Evolutionary conservation across 2,888 invertebrate species (phyloP).

Genomic region (Cyclophora albipunctata): DNA sequence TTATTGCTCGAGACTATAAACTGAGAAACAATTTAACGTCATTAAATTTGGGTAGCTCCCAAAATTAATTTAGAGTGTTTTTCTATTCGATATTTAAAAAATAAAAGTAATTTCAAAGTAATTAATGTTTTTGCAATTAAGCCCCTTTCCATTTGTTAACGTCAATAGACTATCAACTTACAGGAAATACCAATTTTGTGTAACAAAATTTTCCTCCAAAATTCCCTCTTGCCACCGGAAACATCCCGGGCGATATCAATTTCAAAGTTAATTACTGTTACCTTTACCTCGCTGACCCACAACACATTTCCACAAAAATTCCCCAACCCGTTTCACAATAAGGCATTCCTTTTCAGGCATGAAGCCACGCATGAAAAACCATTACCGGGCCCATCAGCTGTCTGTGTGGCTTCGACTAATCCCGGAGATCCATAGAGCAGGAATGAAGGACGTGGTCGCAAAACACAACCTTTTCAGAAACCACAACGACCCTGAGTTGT

Average conservation of each 20-base stretch:
- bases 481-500: constrained; percentile 91
- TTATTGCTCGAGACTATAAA: no score
- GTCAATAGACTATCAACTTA: no score
- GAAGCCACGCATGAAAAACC: constrained; percentile 94
- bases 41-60: no score
- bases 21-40: no score
- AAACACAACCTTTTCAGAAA: constrained; percentile 93
- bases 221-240: constrained; percentile 29
- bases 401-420: constrained; percentile 96
- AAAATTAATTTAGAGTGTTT: no score
- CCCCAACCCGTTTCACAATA: constrained; percentile 34
- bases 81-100: no score
- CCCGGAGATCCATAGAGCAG: constrained; percentile 91
- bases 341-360: constrained; percentile 80
- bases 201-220: constrained; percentile 8
- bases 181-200: no score
- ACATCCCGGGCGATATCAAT: constrained; percentile 32
- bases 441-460: constrained; percentile 92
- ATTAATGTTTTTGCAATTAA: no score
- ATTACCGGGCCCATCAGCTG: constrained; percentile 96
- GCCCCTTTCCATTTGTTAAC: no score
- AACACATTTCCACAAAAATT: constrained; percentile 26
- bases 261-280: constrained; percentile 39
- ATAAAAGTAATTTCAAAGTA: no score
- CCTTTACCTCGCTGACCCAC: constrained; percentile 28